Evolutionary conservation across 2,888 invertebrate genomes (phyloP).

Genomic region (Acrobasis repandana): DNA sequence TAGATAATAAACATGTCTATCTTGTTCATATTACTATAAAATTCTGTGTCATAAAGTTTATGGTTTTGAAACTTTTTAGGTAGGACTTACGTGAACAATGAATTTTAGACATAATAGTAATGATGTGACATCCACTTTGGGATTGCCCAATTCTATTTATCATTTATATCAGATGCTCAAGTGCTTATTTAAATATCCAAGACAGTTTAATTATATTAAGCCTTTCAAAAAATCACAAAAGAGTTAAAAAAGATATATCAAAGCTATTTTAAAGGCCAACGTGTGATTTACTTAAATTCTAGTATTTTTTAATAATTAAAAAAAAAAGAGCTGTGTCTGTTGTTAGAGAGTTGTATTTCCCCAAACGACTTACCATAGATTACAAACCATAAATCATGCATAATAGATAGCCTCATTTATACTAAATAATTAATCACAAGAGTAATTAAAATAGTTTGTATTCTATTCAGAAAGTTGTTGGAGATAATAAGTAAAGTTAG

Average conservation of each 20-base stretch:
- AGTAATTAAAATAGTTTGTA: conserved; percentile 42
- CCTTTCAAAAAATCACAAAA: too few species aligned
- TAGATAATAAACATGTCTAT: conserved; percentile 8
- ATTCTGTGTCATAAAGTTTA: not conserved
- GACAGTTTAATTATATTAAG: too few species aligned
- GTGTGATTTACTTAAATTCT: not conserved
- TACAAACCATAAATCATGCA: conserved; percentile 35
- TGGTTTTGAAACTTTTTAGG: too few species aligned
- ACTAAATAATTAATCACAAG: conserved; percentile 50
- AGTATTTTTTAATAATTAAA: too few species aligned
- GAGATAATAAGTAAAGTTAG: not conserved
- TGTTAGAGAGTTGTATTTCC: not conserved
- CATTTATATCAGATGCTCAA: too few species aligned
- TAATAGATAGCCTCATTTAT: conserved; percentile 29
- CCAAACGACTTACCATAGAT: not conserved
- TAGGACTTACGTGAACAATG: too few species aligned
- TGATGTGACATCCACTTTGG: too few species aligned
- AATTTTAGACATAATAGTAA: too few species aligned
- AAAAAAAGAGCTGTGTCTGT: not conserved
- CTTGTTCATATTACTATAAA: not conserved
- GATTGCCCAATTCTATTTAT: too few species aligned
- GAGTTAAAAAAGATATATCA: too few species aligned
- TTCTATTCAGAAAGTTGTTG: not conserved
- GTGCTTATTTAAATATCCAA: too few species aligned
- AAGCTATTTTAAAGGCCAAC: too few species aligned